Base-by-base conservation (phyloP, 2,113 vertebrate species). In the Ageneiosus marmoratus region DNA sequence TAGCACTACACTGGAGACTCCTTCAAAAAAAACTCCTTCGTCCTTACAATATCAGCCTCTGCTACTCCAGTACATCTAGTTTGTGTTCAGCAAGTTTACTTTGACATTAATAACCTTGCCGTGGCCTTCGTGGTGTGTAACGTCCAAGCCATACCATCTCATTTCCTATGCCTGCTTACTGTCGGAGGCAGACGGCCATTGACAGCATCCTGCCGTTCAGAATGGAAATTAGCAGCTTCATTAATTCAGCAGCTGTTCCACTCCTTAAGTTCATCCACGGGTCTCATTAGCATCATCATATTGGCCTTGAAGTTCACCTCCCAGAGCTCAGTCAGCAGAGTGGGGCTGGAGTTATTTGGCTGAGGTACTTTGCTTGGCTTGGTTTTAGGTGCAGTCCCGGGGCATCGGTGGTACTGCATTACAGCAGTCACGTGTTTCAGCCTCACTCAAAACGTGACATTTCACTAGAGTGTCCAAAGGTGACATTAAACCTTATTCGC, bases 181-280 rank as follows among this genome's bases (percentile, higher is more conserved):
- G 80, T 80, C 50, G 50, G 56, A 78, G 79, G 63, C 86, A 84
- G 86, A 87, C 83, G 50, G 50, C 69, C 79, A 70, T 82, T 60
- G 84, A 87, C 86, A 84, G 86, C 72, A 82, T 67, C 67, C 86
- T 51, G 80, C 51, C 83, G 77, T 82, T 85, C 81, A 63, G 84
- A 76, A 87, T 87, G 86, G 83, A 87, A 82, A 87, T 87, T 27
- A 87, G 86, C 18, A 24, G 72, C 80, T 69, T 87, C 79, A 79
- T 87, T 84, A 87, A 87, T 79, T 84, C 80, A 51, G 83, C 86
- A 87, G 86, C 83, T 87, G 86, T 84, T 87, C 58, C 72, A 18
- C 62, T 83, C 77, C 58, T 63, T 37, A 48, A 82, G 86, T 84
- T 87, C 83, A 84, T 72, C 29, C 58, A 27, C 37, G 60, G 79